These are phyloP conservation scores for Aix galericulata DNA, from an alignment of 2,113 vertebrate genomes.

Conservation along the genomic window DNA sequence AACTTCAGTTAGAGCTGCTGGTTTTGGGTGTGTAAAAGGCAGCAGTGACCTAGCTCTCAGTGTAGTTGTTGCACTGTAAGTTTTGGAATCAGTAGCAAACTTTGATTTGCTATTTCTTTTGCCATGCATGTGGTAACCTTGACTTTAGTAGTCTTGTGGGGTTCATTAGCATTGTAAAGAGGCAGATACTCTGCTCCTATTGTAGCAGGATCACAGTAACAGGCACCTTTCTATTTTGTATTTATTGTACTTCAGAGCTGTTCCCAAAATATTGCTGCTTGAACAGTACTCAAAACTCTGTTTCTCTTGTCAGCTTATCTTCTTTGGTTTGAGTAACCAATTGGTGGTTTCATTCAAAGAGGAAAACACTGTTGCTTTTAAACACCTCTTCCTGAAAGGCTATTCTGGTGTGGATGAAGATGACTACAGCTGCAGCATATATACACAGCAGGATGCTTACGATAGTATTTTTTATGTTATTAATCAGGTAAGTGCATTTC, in stretches of 20 bases:
- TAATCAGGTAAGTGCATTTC: conserved; percentile 83
- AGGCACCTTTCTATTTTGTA: neutral
- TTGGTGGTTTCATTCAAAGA: conserved; percentile 95
- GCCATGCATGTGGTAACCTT: neutral
- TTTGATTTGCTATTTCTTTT: neutral
- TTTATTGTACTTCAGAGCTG: neutral
- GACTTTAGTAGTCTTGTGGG: neutral
- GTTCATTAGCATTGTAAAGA: neutral
- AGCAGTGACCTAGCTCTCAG: neutral
- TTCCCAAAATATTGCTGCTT: neutral
- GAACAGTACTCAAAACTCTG: neutral
- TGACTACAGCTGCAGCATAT: conserved; percentile 87
- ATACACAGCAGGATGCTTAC: conserved; percentile 84
- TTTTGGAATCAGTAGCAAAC: neutral
- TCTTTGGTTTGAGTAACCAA: conserved; percentile 96
- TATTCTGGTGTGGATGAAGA: conserved; percentile 90
- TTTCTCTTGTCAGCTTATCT: conserved; percentile 82
- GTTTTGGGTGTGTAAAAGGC: neutral
- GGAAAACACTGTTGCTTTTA: conserved; percentile 89
- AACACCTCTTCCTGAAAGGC: conserved; percentile 91
- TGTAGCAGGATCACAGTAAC: neutral
- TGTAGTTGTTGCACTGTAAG: neutral
- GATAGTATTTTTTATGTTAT: conserved; percentile 87
- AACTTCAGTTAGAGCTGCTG: neutral
- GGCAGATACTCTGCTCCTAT: neutral